phyloP scores from a whole-genome alignment of 2,797 vertebrate species.

The Oreochromis mossambicus region DNA sequence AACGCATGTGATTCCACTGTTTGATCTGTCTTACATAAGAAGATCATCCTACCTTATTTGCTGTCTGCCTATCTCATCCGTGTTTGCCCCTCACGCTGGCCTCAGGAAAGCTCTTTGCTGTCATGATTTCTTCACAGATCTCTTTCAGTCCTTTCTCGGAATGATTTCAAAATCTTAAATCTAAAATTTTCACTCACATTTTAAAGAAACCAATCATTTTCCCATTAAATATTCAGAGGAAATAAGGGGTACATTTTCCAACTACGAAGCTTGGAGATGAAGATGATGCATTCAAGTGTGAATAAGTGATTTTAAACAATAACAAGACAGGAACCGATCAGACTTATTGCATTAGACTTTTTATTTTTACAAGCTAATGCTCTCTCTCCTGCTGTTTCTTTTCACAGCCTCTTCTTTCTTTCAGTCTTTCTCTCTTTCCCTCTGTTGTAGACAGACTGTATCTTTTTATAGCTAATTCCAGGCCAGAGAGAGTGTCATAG shows the following conservation, averaged over 20 bases:
- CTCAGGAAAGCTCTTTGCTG: neutral
- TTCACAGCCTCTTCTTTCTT: neutral
- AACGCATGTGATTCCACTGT: neutral
- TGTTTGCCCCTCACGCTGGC: neutral
- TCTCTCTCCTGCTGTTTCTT: neutral
- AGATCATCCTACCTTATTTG: neutral
- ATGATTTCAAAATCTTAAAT: neutral
- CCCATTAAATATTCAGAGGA: neutral
- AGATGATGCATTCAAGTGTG: neutral
- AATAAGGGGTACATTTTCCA: neutral
- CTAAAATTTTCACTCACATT: neutral
- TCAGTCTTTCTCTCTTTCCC: neutral
- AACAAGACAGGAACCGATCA: neutral
- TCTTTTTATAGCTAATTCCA: conserved; percentile 46
- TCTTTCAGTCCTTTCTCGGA: neutral
- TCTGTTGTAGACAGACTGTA: neutral
- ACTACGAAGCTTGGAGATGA: neutral
- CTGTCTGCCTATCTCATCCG: neutral
- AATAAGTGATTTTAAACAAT: neutral
- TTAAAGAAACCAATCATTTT: neutral
- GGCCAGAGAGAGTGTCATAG: conserved; percentile 52
- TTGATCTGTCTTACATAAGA: neutral
- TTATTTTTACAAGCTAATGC: neutral
- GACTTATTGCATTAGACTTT: neutral
- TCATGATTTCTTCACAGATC: neutral